Evolutionary conservation across 2,888 invertebrate genomes (phyloP), one percentile per base, ranked within the genome.

Genomic region (Pomacea canaliculata): DNA sequence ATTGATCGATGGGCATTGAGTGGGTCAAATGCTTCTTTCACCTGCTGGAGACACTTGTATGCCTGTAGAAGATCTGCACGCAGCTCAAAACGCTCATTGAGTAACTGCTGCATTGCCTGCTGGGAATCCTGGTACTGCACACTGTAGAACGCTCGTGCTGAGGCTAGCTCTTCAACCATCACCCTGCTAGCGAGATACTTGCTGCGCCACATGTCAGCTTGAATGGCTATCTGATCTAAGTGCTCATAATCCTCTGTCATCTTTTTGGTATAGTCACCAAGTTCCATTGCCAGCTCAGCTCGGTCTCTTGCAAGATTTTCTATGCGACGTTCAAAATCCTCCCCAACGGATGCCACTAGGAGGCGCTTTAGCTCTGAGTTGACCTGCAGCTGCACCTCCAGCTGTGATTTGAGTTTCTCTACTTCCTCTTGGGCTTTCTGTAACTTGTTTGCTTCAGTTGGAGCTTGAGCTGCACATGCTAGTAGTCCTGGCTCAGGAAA

Each of bases 181-280:
- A 97, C 93, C 90, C 97, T 96, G 92, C 96, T 96, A 48, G 98
- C 97, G 84, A 97, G 92, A 91, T 97, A 98, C 93, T 98, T 98
- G 89, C 97, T 97, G 81, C 97, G 93, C 97, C 97, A 98, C 71
- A 98, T 96, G 92, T 98, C 97, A 89, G 97, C 96, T 88, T 97
- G 97, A 0, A 97, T 96, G 27, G 96, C 95, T 62, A 98, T 91
- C 93, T 95, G 96, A 90, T 98, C 98, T 7, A 96, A 95, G 92
- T 97, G 96, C 90, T 98, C 97, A 92, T 96, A 96, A 91, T 97
- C 91, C 49, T 90, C 87, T 19, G 85, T 79, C 74, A 97, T 92
- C 90, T 96, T 95, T 90, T 96, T 84, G 46, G 96, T 95, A 56
- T 96, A 96, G 88, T 94, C 96, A 12, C 96, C 92, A 70, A 98